Percentiles rank a stretch among this genome's conserved stretches.
Evolutionary conservation across 2,888 invertebrate genomes (phyloP).

Genomic region (Anticlea derivata): DNA sequence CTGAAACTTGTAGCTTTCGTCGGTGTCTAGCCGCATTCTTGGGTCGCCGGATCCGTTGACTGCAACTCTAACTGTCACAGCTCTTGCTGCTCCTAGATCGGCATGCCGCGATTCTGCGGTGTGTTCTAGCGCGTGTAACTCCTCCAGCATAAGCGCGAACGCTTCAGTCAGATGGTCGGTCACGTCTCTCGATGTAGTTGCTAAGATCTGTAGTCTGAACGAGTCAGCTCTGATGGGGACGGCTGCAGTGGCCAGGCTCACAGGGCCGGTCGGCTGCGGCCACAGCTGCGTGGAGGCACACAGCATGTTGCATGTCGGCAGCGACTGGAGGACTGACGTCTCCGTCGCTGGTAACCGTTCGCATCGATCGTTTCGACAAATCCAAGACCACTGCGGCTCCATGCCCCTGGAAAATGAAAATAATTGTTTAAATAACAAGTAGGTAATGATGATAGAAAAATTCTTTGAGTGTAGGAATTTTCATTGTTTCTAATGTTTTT

Average conservation of each 20-base stretch:
- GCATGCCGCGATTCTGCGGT: constrained; percentile 49
- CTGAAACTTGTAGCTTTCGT: constrained; percentile 89
- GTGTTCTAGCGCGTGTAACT: constrained; percentile 74
- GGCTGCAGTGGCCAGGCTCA: constrained; percentile 87
- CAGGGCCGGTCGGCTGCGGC: constrained; percentile 91
- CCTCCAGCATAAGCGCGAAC: constrained; percentile 78
- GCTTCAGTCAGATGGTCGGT: constrained; percentile 74
- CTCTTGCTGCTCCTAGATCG: constrained; percentile 65
- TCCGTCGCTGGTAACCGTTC: constrained; percentile 80
- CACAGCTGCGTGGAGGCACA: constrained; percentile 90
- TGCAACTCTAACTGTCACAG: constrained; percentile 76
- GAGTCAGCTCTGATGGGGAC: constrained; percentile 83
- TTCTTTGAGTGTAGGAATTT: no score
- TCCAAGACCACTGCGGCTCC: constrained; percentile 89
- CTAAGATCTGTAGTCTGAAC: constrained; percentile 71
- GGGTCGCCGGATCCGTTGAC: constrained; percentile 82
- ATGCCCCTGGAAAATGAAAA: constrained; percentile 65
- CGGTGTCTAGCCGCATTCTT: constrained; percentile 86
- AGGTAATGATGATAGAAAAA: no score
- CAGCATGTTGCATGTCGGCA: constrained; percentile 90
- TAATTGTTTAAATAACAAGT: no score
- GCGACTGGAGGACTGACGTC: constrained; percentile 78
- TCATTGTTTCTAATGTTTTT: no score
- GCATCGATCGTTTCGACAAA: constrained; percentile 88
- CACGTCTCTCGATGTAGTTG: constrained; percentile 65